Evolutionary conservation across 1,140 invertebrate genomes (phyloP).

Genomic region (Apis laboriosa): DNA sequence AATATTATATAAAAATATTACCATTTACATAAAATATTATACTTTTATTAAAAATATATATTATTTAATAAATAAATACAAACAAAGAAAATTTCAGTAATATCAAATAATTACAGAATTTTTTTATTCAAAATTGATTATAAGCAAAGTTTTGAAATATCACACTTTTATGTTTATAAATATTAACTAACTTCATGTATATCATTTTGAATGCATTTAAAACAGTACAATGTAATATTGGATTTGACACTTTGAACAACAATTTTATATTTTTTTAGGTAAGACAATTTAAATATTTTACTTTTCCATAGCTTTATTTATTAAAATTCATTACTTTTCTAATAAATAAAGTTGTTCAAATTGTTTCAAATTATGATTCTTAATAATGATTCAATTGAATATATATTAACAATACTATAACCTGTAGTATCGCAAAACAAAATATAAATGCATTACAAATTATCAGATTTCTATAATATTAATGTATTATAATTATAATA

Average conservation of each 20-base stretch:
- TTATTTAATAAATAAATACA: neutral
- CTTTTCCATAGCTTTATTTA: neutral
- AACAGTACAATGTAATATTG: neutral
- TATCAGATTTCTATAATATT: neutral
- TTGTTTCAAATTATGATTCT: neutral
- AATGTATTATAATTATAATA: neutral
- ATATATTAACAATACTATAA: slow-evolving; percentile 1
- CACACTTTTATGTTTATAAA: neutral
- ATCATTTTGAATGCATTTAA: slow-evolving; percentile 26
- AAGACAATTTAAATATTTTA: neutral
- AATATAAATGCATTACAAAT: neutral
- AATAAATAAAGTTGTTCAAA: no score
- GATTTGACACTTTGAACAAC: neutral
- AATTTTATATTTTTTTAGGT: neutral
- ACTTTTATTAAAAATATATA: neutral
- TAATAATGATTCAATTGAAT: neutral
- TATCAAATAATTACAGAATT: no score
- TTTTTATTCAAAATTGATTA: neutral
- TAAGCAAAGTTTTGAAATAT: neutral
- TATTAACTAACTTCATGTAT: slow-evolving; percentile 10
- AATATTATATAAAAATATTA: neutral
- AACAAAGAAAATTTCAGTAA: neutral
- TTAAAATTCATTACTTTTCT: neutral
- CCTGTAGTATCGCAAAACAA: slow-evolving; percentile 17
- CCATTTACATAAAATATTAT: neutral